Evolutionary conservation across 2,797 vertebrate genomes (phyloP).

Genomic region (Onychomys leucogaster): DNA sequence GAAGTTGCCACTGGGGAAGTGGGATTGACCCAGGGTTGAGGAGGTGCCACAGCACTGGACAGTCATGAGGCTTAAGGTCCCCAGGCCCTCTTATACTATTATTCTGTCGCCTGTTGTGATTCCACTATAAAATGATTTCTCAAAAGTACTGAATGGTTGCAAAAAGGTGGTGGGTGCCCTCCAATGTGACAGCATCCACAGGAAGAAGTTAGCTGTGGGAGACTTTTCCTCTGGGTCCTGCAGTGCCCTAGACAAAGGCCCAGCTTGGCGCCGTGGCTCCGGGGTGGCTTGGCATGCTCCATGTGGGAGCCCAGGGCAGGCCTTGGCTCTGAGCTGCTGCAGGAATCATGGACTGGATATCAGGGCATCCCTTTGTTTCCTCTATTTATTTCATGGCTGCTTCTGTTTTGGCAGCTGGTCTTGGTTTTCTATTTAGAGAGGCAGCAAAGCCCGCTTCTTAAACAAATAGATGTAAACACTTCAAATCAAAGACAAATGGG

Average conservation of each 20-base stretch:
- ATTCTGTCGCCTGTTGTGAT: background rate
- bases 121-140: background rate
- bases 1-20: background rate
- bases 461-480: slow-evolving; percentile 48
- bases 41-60: no score
- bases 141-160: background rate
- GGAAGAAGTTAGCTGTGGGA: background rate
- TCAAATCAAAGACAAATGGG: slow-evolving; percentile 24
- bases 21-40: background rate
- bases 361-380: background rate
- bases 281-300: background rate
- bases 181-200: background rate
- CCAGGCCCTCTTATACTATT: background rate
- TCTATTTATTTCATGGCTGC: slow-evolving; percentile 29
- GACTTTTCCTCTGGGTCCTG: background rate
- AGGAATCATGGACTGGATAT: background rate
- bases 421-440: slow-evolving; percentile 17
- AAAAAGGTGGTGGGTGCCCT: background rate
- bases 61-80: background rate
- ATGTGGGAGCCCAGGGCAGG: background rate
- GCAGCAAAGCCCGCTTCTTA: slow-evolving; percentile 38
- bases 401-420: slow-evolving; percentile 13
- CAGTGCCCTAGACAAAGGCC: background rate
- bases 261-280: accelerated
- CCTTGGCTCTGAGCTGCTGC: background rate